phyloP scores from a whole-genome alignment of 2,113 vertebrate genomes.

The Macaca fascicularis region DNA sequence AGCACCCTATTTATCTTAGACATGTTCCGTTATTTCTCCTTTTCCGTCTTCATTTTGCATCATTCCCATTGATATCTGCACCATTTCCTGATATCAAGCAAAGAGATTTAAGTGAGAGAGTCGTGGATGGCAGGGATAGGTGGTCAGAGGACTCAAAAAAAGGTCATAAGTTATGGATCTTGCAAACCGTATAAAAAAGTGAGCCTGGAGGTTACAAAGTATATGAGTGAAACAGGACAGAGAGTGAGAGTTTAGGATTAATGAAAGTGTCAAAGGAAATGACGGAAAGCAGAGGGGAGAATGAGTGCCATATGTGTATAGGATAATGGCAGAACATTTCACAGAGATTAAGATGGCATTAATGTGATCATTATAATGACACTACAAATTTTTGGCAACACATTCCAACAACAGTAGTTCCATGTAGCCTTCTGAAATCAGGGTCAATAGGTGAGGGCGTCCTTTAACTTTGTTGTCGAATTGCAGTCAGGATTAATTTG shows the following conservation, averaged over 20 bases:
- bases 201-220: background rate
- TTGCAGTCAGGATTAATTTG: background rate
- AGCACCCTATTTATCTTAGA: constrained; percentile 33
- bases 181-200: background rate
- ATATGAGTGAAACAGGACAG: background rate
- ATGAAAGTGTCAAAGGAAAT: background rate
- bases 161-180: background rate
- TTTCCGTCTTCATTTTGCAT: constrained; percentile 23
- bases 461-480: constrained; percentile 23
- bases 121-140: background rate
- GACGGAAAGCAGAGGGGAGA: background rate
- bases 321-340: background rate
- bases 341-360: background rate
- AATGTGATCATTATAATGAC: background rate
- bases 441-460: background rate
- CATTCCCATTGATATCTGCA: background rate
- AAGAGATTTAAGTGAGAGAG: background rate
- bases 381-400: background rate
- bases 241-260: constrained; percentile 12
- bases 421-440: background rate
- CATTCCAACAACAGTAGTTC: background rate
- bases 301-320: fast-evolving
- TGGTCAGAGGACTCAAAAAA: background rate
- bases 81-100: background rate
- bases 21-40: constrained; percentile 24